These are phyloP conservation scores for Danaus plexippus DNA, from an alignment of 1,140 invertebrate genomes.

Conservation along the genomic window DNA sequence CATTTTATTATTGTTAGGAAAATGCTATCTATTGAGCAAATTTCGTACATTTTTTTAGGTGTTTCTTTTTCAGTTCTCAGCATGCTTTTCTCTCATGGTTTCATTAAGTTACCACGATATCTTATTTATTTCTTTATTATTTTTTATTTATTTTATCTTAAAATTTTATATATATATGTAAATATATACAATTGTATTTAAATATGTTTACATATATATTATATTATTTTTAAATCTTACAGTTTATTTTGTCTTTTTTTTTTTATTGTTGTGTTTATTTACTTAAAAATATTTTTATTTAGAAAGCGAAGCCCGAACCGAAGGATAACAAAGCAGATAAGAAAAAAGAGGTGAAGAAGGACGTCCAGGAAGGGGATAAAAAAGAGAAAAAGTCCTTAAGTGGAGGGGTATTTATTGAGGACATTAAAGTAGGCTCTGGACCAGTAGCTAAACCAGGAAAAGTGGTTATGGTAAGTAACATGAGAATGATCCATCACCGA, in stretches of 20 bases:
- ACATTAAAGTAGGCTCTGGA: constrained; percentile 83
- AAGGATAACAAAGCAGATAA: constrained; percentile 67
- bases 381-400: constrained; percentile 76
- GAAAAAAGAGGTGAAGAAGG: constrained; percentile 67
- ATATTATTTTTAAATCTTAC: too few species aligned
- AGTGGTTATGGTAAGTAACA: constrained; percentile 72
- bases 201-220: too few species aligned
- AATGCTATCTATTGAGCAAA: background rate
- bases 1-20: too few species aligned
- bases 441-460: constrained; percentile 83
- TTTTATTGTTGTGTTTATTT: constrained; percentile 7
- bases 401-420: constrained; percentile 85
- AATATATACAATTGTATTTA: too few species aligned
- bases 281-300: constrained; percentile 2
- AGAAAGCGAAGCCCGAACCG: constrained; percentile 48
- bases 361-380: constrained; percentile 46
- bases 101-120: too few species aligned
- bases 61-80: too few species aligned
- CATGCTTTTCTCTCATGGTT: too few species aligned
- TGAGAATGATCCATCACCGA: background rate
- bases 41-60: background rate
- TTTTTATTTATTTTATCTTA: too few species aligned
- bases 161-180: too few species aligned
- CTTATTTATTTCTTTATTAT: too few species aligned
- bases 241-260: too few species aligned